These are phyloP conservation scores for Orchestes rusci DNA, from an alignment of 2,888 invertebrate species.

Conservation along the genomic window DNA sequence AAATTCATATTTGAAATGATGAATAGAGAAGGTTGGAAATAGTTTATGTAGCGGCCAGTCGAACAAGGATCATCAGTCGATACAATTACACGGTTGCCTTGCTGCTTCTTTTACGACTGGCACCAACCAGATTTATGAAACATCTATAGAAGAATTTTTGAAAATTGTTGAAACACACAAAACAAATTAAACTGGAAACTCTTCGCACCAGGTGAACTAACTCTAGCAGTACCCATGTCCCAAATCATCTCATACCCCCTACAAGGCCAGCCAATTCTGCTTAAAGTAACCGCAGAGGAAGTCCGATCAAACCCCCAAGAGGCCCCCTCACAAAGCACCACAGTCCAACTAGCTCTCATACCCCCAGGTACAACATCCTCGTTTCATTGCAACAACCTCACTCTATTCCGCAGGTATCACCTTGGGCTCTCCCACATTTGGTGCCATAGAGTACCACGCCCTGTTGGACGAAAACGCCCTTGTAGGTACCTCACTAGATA, in stretches of 20 bases:
- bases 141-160: too few relatives aligned
- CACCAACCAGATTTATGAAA: too few relatives aligned
- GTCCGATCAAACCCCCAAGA: conserved; percentile 57
- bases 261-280: conserved; percentile 73
- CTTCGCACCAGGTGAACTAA: conserved; percentile 64
- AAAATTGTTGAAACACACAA: too few relatives aligned
- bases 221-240: conserved; percentile 62
- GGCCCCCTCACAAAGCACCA: conserved; percentile 67
- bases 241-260: conserved; percentile 69
- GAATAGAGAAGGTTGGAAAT: too few relatives aligned
- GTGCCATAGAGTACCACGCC: conserved; percentile 56
- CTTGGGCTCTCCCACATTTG: conserved; percentile 37
- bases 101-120: too few relatives aligned
- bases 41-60: too few relatives aligned
- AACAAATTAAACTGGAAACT: too few relatives aligned
- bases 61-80: too few relatives aligned
- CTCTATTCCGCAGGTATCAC: conserved; percentile 29
- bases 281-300: conserved; percentile 82
- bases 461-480: conserved; percentile 75
- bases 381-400: background rate
- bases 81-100: too few relatives aligned
- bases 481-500: conserved; percentile 64
- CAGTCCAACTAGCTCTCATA: conserved; percentile 76
- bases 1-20: too few relatives aligned
- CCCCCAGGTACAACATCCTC: conserved; percentile 35